phyloP scores from a whole-genome alignment of 1,140 invertebrate species.

The Acyrthosiphon pisum region DNA sequence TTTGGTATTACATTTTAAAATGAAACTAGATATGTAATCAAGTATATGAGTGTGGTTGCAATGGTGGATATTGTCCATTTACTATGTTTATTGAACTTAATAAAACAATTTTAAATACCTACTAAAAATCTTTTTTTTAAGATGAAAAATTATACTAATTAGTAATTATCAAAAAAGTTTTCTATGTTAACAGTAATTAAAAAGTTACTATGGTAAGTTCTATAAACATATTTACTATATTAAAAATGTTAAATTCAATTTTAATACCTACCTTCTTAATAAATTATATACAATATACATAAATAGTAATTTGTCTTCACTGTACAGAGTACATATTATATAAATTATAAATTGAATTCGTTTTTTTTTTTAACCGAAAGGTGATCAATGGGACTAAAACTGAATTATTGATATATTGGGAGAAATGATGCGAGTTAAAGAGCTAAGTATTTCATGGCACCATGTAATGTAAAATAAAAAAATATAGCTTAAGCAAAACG shows the following conservation, averaged over 20 bases:
- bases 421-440: neutral
- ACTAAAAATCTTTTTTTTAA: neutral
- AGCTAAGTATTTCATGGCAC: too few species aligned
- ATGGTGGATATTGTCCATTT: too few species aligned
- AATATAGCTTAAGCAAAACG: neutral
- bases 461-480: neutral
- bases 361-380: neutral
- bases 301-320: neutral
- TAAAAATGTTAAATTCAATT: neutral
- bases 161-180: neutral
- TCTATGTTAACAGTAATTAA: neutral
- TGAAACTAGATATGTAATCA: neutral
- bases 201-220: neutral
- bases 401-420: neutral
- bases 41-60: neutral
- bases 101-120: too few species aligned
- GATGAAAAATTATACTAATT: neutral
- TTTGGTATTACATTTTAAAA: neutral
- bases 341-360: neutral
- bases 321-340: neutral
- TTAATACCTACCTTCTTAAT: neutral
- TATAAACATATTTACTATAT: neutral
- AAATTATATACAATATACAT: neutral
- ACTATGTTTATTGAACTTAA: too few species aligned
- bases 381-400: neutral